phyloP scores from a whole-genome alignment of 2,797 vertebrate genomes.

The Hippocampus kuda region DNA sequence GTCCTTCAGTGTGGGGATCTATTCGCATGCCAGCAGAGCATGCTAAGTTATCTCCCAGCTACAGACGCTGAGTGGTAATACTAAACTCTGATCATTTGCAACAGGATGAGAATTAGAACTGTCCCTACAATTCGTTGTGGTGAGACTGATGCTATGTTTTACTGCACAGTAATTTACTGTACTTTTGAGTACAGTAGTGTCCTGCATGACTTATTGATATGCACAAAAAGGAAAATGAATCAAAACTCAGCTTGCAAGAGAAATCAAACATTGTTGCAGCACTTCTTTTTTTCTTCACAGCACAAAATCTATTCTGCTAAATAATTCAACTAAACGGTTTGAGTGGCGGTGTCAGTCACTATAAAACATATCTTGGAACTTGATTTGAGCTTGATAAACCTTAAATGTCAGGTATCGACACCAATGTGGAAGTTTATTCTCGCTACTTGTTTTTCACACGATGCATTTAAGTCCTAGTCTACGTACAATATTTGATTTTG shows the following conservation, averaged over 20 bases:
- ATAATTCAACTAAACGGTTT: conserved; percentile 13
- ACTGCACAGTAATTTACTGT: conserved; percentile 40
- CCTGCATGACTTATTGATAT: conserved; percentile 24
- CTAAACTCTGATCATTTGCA: conserved; percentile 63
- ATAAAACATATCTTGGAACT: background rate
- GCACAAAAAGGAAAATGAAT: conserved; percentile 28
- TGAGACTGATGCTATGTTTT: conserved; percentile 53
- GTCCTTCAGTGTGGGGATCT: conserved; percentile 40
- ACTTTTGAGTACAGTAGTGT: conserved; percentile 11
- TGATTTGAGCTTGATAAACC: background rate
- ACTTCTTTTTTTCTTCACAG: conserved; percentile 3
- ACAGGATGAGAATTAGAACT: conserved; percentile 59
- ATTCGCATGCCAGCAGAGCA: conserved; percentile 56
- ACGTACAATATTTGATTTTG: too few species aligned
- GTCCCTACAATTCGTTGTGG: conserved; percentile 54
- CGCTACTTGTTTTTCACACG: too few species aligned
- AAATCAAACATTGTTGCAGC: conserved; percentile 23
- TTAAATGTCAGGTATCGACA: background rate
- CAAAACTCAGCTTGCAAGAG: conserved; percentile 22
- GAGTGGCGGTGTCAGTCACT: background rate
- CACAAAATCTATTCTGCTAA: background rate
- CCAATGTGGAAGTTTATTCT: too few species aligned
- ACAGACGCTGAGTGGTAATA: conserved; percentile 59
- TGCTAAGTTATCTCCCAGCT: conserved; percentile 64
- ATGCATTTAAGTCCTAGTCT: too few species aligned